Base-by-base conservation (phyloP, 2,888 invertebrate species). In the Teleiodes luculella region DNA sequence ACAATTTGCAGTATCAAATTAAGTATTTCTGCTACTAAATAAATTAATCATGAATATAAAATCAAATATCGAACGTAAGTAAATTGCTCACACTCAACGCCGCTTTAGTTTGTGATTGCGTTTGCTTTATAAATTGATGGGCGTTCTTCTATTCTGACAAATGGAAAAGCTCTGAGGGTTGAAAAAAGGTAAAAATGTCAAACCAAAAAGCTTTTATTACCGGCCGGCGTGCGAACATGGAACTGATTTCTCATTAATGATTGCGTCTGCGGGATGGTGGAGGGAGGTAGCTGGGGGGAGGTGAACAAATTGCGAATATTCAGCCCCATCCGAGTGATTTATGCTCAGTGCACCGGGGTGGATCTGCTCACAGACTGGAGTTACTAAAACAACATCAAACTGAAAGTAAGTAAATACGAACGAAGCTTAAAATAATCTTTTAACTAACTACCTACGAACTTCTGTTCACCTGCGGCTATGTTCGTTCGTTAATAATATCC, bases 251-350 rank as follows among this genome's bases (percentile, higher is more conserved):
- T 47, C 47, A 53, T 53, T 48, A 53, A 41, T 46, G 39, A 53
- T 53, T 20, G 30, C 47, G 24, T 53, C 30, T 53, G 18, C 14
- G 14, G 48, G 35, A 41, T 41, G 31, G 54, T 18, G 18, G 39
- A 18, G 39, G 39, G 39, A 58, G 31, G 53, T 48, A 52, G 56
- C 53, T 18, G 39, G 16, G 39, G 18, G 18, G 35, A 11, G 48
- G 48, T 16, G 16, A 47, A 33, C 31, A 74, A 80, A 81, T 80
- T 74, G 80, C 76, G 72, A 72, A 72, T 76, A 82, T 83, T 82
- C 76, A 56, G 64, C 70, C 71, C 72, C 65, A 74, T 83, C 65
- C 65, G 54, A 58, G 65, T 83, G 83, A 84, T 83, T 83, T 83
- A 83, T 75, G 68, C 45, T 45, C 31, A 18, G 13, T 33, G 28